A percentile compares a stretch with the other conserved stretches of the same genome.
phyloP scores from a whole-genome alignment of 2,888 invertebrate genomes.

The Drosophila siamana region DNA sequence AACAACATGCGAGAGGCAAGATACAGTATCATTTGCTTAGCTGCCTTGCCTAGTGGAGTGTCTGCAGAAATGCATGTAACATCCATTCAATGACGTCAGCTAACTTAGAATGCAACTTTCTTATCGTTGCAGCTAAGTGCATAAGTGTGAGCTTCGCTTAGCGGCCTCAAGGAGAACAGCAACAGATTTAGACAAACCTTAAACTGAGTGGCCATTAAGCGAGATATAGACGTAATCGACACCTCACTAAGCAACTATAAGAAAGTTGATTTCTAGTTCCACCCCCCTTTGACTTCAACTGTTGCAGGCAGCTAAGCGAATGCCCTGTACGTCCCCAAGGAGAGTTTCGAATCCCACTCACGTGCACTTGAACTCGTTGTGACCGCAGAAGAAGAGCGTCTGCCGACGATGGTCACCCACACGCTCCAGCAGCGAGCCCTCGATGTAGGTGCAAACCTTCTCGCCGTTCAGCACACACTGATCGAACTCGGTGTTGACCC shows the following conservation, averaged over 20 bases:
- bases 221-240: background rate
- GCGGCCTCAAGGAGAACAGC: no score
- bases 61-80: no score
- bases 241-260: no score
- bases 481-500: conserved; percentile 95
- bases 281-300: no score
- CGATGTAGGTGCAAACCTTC: conserved; percentile 92
- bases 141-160: no score
- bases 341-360: conserved; percentile 81
- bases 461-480: conserved; percentile 93
- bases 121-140: no score
- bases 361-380: conserved; percentile 92
- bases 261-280: no score
- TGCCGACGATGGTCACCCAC: conserved; percentile 94
- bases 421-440: conserved; percentile 92
- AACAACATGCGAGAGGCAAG: background rate
- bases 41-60: background rate
- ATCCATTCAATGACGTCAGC: no score
- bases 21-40: background rate
- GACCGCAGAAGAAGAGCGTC: conserved; percentile 95
- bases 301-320: background rate
- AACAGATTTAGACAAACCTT: no score
- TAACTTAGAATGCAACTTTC: no score
- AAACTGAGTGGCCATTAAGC: background rate
- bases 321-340: background rate